phyloP scores from a whole-genome alignment of 2,797 vertebrate species.

The Lagodon rhomboides region DNA sequence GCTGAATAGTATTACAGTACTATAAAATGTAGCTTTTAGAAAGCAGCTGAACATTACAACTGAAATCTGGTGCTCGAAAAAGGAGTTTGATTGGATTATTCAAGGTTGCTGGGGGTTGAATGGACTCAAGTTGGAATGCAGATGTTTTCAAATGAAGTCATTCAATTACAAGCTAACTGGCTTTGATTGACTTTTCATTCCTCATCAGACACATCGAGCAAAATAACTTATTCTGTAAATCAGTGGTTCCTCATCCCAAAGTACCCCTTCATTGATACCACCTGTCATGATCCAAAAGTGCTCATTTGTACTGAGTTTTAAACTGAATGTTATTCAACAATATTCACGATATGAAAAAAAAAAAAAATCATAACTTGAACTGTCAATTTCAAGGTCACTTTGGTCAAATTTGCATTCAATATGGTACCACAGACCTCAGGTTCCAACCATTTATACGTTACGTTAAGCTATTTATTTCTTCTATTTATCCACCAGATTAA shows the following conservation, averaged over 20 bases:
- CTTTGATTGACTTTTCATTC: not conserved
- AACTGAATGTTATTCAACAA: not conserved
- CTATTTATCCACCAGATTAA: not conserved
- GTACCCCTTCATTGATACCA: not conserved
- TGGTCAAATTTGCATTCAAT: not conserved
- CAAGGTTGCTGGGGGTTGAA: constrained; percentile 18
- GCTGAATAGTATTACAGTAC: constrained; percentile 18
- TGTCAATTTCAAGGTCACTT: not conserved
- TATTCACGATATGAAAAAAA: not conserved
- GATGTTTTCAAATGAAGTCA: constrained; percentile 7
- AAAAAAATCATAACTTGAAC: not conserved
- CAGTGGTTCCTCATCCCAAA: not conserved
- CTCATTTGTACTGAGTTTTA: not conserved
- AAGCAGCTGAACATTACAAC: constrained; percentile 21
- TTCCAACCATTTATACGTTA: not conserved
- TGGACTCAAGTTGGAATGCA: not conserved
- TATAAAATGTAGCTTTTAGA: constrained; percentile 34
- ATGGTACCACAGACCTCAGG: too few species aligned
- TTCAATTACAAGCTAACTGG: not conserved
- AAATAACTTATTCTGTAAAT: not conserved
- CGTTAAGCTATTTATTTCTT: not conserved
- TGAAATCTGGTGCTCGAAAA: constrained; percentile 15
- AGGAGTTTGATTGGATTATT: constrained; percentile 9
- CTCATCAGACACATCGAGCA: not conserved
- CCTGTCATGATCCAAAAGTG: not conserved